Evolutionary conservation across 1,140 invertebrate species (phyloP).

Genomic region (Manduca sexta): DNA sequence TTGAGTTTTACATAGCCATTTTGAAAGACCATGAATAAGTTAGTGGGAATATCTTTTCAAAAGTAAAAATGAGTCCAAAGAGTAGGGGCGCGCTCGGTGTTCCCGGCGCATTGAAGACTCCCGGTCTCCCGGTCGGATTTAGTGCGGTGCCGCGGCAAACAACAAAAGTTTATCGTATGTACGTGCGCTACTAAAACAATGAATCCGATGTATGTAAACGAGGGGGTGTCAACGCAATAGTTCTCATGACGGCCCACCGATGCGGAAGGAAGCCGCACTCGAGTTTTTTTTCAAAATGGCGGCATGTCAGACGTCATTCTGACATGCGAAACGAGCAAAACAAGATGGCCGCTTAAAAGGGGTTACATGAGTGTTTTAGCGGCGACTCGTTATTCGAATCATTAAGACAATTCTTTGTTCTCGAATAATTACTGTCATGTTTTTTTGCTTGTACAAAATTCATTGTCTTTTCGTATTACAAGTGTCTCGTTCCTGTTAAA

Average conservation of each 20-base stretch:
- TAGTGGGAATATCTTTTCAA: not conserved
- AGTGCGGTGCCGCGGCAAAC: constrained; percentile 45
- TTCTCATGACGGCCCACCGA: constrained; percentile 63
- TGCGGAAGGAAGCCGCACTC: constrained; percentile 68
- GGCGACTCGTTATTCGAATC: not conserved
- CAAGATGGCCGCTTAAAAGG: constrained; percentile 56
- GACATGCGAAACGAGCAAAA: constrained; percentile 51
- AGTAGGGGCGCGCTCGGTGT: constrained; percentile 4
- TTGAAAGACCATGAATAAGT: not conserved
- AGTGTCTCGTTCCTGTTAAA: no score
- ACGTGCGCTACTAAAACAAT: constrained; percentile 64
- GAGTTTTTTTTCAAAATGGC: constrained; percentile 69
- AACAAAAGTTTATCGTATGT: constrained; percentile 65
- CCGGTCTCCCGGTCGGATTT: constrained; percentile 36
- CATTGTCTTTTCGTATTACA: no score
- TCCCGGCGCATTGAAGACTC: constrained; percentile 17
- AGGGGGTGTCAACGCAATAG: constrained; percentile 62
- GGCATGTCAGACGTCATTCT: constrained; percentile 60
- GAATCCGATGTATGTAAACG: constrained; percentile 67
- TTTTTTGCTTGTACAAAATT: no score
- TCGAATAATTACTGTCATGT: no score
- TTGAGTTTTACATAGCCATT: not conserved
- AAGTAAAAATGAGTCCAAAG: constrained; percentile 8
- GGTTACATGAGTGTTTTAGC: constrained; percentile 30
- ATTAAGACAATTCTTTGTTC: no score